Percentiles rank a stretch among this genome's conserved stretches.
These are phyloP conservation scores for Drosophila formosana DNA, from an alignment of 2,888 invertebrate species.

Conservation along the genomic window DNA sequence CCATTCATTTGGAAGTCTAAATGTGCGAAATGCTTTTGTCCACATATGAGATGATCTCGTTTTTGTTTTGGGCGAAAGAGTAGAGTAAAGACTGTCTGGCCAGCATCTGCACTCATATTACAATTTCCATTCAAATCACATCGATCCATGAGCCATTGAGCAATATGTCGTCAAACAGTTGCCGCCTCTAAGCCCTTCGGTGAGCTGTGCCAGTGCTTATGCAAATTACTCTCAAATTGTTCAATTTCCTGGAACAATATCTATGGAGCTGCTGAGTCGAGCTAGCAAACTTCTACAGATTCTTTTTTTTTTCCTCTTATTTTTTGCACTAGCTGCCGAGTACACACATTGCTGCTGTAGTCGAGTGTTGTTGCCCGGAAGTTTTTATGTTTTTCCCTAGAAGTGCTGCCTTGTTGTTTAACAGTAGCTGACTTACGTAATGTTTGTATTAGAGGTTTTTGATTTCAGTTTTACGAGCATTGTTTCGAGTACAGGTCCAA, in stretches of 20 bases:
- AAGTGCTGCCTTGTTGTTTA: constrained; percentile 48
- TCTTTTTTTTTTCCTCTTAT: constrained; percentile 31
- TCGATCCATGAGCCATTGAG: constrained; percentile 73
- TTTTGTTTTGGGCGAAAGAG: constrained; percentile 69
- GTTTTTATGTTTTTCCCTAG: constrained; percentile 69
- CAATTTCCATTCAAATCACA: constrained; percentile 47
- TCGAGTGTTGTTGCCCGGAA: constrained; percentile 42
- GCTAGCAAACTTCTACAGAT: constrained; percentile 21
- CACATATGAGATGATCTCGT: constrained; percentile 74
- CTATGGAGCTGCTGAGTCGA: constrained; percentile 2
- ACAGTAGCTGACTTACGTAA: constrained; percentile 75
- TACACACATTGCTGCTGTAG: neutral
- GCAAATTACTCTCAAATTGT: constrained; percentile 78
- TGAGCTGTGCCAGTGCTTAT: constrained; percentile 43
- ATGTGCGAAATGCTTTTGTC: constrained; percentile 77
- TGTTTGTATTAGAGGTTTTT: constrained; percentile 69
- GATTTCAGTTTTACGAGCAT: constrained; percentile 53
- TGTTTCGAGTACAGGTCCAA: constrained; percentile 15
- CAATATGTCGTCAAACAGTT: constrained; percentile 78
- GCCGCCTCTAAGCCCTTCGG: constrained; percentile 63
- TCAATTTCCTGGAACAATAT: constrained; percentile 68
- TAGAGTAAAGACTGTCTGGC: constrained; percentile 50
- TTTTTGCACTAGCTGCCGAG: constrained; percentile 50
- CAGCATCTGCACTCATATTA: constrained; percentile 44
- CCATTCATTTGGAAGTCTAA: constrained; percentile 72